These are phyloP conservation scores for Vespertilio murinus DNA, from an alignment of 2,797 vertebrate species.

Conservation along the genomic window DNA sequence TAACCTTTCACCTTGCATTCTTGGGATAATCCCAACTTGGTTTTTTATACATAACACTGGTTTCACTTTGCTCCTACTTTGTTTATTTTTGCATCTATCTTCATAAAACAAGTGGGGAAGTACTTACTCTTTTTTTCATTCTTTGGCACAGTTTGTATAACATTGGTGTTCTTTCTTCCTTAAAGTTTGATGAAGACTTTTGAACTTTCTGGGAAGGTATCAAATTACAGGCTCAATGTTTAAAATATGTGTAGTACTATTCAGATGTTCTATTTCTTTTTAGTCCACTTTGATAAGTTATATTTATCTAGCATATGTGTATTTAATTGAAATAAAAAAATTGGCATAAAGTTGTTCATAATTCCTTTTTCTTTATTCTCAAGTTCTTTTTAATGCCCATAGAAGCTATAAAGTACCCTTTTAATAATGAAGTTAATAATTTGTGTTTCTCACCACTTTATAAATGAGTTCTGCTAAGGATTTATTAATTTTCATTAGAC, in stretches of 20 bases:
- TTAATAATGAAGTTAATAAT: not conserved
- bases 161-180: not conserved
- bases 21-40: not conserved
- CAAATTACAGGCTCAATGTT: not conserved
- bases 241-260: not conserved
- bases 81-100: not conserved
- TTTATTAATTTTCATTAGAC: not conserved
- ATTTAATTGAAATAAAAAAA: not conserved
- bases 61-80: slow-evolving; percentile 6
- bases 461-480: not conserved
- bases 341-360: not conserved
- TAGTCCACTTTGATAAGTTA: not conserved
- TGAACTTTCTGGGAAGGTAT: not conserved
- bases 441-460: not conserved
- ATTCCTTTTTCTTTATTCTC: not conserved
- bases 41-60: not conserved
- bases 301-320: not conserved
- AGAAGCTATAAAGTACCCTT: not conserved
- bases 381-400: not conserved
- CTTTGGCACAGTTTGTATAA: slow-evolving; percentile 9
- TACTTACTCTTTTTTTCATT: not conserved
- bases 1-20: slow-evolving; percentile 6
- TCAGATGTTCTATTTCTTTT: not conserved
- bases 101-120: not conserved
- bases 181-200: not conserved